Conservation (phyloP, 2,888 invertebrate genomes). For the Pilophorus perplexus region DNA sequence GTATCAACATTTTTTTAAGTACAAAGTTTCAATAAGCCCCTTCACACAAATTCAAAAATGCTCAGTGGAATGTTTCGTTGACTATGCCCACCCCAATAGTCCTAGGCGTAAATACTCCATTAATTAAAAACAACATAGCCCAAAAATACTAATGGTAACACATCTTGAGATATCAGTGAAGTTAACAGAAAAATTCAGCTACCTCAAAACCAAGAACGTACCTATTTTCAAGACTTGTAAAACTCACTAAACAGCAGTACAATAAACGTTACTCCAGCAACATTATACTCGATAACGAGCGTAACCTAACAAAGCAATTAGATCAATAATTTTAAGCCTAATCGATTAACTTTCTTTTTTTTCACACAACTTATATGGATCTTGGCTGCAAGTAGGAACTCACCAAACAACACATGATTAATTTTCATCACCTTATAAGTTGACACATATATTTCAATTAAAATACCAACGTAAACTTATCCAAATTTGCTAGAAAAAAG, state of each 20-base stretch:
- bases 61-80: slow-evolving; percentile 21
- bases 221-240: background rate
- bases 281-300: background rate
- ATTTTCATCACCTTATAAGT: background rate
- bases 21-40: background rate
- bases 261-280: slow-evolving; percentile 15
- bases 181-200: background rate
- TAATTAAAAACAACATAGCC: background rate
- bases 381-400: slow-evolving; percentile 27
- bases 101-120: background rate
- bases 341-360: background rate
- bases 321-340: slow-evolving; percentile 27
- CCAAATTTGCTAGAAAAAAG: background rate
- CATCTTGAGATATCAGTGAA: background rate
- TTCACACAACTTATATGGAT: slow-evolving; percentile 3
- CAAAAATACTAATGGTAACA: background rate
- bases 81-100: background rate
- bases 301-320: slow-evolving; percentile 30
- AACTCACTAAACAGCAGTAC: slow-evolving; percentile 13
- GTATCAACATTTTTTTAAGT: slow-evolving; percentile 6
- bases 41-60: slow-evolving; percentile 19
- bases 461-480: background rate
- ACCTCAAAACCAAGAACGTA: background rate
- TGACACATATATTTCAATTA: background rate
- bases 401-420: slow-evolving; percentile 25